A percentile compares a stretch with the other conserved stretches of the same genome.
These are phyloP conservation scores for Eriocheir sinensis DNA, from an alignment of 1,140 invertebrate genomes.

Conservation along the genomic window DNA sequence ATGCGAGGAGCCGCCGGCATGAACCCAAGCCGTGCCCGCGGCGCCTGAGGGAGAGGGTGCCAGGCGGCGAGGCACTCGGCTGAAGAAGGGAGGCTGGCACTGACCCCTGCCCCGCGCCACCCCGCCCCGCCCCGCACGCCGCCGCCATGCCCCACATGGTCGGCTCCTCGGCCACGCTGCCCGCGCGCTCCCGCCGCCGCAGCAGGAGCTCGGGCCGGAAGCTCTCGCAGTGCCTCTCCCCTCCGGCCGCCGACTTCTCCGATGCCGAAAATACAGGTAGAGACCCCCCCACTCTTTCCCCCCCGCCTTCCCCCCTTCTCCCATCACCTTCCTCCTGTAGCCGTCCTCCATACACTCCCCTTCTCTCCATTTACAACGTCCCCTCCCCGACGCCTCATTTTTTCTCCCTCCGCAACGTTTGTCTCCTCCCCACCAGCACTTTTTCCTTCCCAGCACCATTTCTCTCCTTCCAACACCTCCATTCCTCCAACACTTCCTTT, in stretches of 20 bases:
- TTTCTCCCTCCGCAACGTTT: neutral
- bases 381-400: neutral
- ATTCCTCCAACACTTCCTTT: neutral
- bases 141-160: constrained; percentile 64
- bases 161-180: constrained; percentile 73
- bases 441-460: neutral
- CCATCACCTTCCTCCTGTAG: neutral
- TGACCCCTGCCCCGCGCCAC: neutral
- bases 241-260: constrained; percentile 75
- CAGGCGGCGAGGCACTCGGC: neutral
- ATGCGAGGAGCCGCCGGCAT: neutral
- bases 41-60: constrained; percentile 8
- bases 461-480: neutral
- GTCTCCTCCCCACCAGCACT: neutral
- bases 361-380: neutral
- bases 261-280: constrained; percentile 76
- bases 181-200: constrained; percentile 69
- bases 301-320: no score
- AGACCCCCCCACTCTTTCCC: neutral
- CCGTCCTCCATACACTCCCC: neutral
- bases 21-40: neutral
- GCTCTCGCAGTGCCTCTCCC: constrained; percentile 77
- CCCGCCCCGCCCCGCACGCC: neutral
- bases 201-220: constrained; percentile 75
- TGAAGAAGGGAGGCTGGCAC: neutral